Percentiles rank a stretch among this genome's conserved stretches.
phyloP scores from a whole-genome alignment of 2,113 vertebrate species.

The Colius striatus region DNA sequence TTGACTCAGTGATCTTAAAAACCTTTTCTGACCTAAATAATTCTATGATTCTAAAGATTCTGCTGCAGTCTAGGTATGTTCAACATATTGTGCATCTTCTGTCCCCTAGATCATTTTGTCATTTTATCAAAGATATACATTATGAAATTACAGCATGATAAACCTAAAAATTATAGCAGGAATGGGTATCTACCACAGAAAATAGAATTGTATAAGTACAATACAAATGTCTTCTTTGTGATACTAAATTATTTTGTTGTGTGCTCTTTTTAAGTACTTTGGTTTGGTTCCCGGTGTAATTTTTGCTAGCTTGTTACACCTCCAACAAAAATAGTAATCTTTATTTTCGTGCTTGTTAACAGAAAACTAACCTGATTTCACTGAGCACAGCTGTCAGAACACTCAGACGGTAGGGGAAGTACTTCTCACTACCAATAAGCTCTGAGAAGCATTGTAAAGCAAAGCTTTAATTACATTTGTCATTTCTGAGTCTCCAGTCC shows the following conservation, averaged over 20 bases:
- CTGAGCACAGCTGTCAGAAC: neutral
- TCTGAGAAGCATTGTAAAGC: slow-evolving; percentile 17
- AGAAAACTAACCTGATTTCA: slow-evolving; percentile 24
- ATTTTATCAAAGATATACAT: neutral
- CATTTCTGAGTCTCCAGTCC: neutral
- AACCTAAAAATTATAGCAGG: neutral
- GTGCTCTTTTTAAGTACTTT: neutral
- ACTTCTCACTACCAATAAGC: neutral
- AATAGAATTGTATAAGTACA: neutral
- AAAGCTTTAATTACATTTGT: slow-evolving; percentile 45
- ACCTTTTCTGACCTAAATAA: too few species aligned
- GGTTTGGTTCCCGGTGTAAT: neutral
- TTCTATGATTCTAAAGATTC: neutral
- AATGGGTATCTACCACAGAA: neutral
- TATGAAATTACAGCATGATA: neutral
- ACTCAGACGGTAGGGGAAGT: neutral
- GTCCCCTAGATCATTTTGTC: neutral
- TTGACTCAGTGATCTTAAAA: too few species aligned
- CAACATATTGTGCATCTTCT: neutral
- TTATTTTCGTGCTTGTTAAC: slow-evolving; percentile 7
- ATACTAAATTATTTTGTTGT: neutral
- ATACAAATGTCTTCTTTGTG: neutral
- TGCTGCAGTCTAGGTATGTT: neutral
- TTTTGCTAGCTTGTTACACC: neutral
- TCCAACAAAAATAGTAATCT: neutral